Conservation (phyloP, 1,140 invertebrate genomes). For the Aethina tumida region DNA sequence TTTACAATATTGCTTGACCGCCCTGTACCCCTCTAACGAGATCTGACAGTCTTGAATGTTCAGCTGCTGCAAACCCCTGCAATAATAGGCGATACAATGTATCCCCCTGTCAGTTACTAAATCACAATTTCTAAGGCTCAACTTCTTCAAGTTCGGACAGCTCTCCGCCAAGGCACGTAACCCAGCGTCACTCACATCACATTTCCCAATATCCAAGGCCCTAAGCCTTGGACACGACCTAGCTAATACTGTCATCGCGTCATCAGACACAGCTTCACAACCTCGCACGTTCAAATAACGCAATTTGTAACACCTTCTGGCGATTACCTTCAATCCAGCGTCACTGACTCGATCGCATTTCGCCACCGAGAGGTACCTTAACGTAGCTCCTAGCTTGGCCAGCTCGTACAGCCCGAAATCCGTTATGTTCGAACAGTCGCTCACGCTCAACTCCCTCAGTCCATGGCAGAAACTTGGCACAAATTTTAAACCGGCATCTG, state of each 20-base stretch:
- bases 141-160: slow-evolving; percentile 82
- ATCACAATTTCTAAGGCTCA: slow-evolving; percentile 83
- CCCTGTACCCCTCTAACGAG: slow-evolving; percentile 75
- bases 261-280: slow-evolving; percentile 85
- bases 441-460: slow-evolving; percentile 77
- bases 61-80: slow-evolving; percentile 74
- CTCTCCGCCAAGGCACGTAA: slow-evolving; percentile 74
- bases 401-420: slow-evolving; percentile 87
- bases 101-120: slow-evolving; percentile 79
- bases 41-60: slow-evolving; percentile 89
- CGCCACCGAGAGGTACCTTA: slow-evolving; percentile 80
- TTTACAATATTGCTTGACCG: slow-evolving; percentile 84
- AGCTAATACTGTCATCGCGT: slow-evolving; percentile 73
- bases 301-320: slow-evolving; percentile 77
- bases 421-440: slow-evolving; percentile 80
- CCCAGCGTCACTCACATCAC: slow-evolving; percentile 82
- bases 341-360: slow-evolving; percentile 79
- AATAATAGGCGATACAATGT: slow-evolving; percentile 77
- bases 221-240: slow-evolving; percentile 71
- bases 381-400: slow-evolving; percentile 72
- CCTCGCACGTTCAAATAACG: slow-evolving; percentile 84
- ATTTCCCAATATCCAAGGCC: slow-evolving; percentile 84
- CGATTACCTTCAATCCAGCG: slow-evolving; percentile 77
- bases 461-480: slow-evolving; percentile 78
- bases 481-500: slow-evolving; percentile 64